Base-by-base conservation (phyloP, 2,888 invertebrate species). In the Campoletis raptor region DNA sequence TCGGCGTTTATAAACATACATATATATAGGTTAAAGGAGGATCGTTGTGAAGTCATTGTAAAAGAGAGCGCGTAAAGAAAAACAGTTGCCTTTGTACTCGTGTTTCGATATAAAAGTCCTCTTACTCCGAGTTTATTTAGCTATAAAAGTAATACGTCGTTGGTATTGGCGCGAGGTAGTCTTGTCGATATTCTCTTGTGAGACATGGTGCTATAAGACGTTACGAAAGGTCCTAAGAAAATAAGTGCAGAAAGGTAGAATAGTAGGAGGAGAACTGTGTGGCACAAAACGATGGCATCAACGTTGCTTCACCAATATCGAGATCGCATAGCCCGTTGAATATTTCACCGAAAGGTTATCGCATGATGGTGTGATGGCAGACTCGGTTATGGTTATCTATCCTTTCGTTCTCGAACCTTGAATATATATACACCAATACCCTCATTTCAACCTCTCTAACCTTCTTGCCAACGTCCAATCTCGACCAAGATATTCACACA, bases 401-500 rank as follows among this genome's bases (percentile, higher is more conserved):
- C 36, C 73, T 54, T 54, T 37, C 52, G 21, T 30, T 24, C 66
- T 2, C 70, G 30, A 24, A 48, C 45, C 18, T 24, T 70, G 69
- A 69, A 54, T 54, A 45, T 36, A 54, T 54, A 45, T 36, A 70
- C 57, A 48, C 69, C 37, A 15, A 69, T 48, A 66, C 48, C 15
- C 69, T 40, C 48, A 48, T 48, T 30, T 67, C 48, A 37, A 36
- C 52, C 69, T n/a, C 52, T n/a, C 42, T 70, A 48, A 48, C 21
- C 36, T 48, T 45, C 36, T 80, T 45, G 42, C 76, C 61, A 73
- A 24, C 21, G 66, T 42, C 72, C 70, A 61, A 76, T 70, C 76
- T 45, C 42, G 45, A 24, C 88, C 91, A 91, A 91, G 92, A 91
- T 92, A 93, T 92, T 91, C 92, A 88, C 91, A 90, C 91, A 30